Evolutionary conservation across 2,113 vertebrate genomes (phyloP).

Genomic region (Oreamnos americanus): DNA sequence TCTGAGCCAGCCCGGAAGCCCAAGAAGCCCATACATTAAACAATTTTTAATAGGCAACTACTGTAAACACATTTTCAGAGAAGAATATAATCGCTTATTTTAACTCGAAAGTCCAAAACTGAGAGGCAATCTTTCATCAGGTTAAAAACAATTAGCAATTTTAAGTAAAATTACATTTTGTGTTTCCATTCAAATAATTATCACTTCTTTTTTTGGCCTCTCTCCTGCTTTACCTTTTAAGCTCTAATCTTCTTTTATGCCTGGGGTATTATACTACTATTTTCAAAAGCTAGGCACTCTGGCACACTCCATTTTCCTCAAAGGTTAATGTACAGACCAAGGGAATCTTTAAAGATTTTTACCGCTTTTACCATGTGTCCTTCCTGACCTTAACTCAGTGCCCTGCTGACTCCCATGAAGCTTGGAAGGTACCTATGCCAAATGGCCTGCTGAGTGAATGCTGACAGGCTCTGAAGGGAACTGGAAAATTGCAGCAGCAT

Average conservation of each 20-base stretch:
- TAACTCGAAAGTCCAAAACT: not conserved
- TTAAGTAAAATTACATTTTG: slow-evolving; percentile 14
- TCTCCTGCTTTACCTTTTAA: not conserved
- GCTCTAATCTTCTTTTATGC: not conserved
- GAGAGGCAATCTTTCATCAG: not conserved
- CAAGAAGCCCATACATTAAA: not conserved
- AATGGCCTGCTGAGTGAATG: not conserved
- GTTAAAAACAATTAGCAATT: not conserved
- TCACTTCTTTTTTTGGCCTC: not conserved
- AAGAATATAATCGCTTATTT: not conserved
- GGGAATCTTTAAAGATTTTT: not conserved
- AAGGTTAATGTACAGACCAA: not conserved
- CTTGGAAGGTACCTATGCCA: not conserved
- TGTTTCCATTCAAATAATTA: not conserved
- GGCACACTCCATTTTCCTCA: not conserved
- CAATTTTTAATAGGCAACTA: not conserved
- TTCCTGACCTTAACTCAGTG: not conserved
- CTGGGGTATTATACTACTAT: not conserved
- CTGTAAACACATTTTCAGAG: not conserved
- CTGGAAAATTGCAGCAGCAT: fast-evolving
- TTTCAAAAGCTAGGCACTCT: not conserved
- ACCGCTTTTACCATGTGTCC: not conserved
- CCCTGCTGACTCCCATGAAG: not conserved
- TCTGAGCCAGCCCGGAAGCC: not conserved
- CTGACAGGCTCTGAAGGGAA: not conserved